These are phyloP conservation scores for Helobdella robusta DNA, from an alignment of 2,888 invertebrate genomes.

Conservation along the genomic window DNA sequence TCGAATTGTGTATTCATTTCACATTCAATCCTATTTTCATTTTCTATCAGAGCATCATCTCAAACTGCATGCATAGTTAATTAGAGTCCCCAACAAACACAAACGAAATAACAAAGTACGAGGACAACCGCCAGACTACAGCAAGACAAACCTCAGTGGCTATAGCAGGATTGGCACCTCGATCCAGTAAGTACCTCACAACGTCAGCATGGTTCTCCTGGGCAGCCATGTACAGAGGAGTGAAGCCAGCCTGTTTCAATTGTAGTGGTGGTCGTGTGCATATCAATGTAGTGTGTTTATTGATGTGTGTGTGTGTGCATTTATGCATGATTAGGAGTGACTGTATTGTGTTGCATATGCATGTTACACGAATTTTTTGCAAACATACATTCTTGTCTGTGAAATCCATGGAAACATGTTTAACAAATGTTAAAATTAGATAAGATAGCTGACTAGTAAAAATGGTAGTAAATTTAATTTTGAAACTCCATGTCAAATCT, in stretches of 20 bases:
- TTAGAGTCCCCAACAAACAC: too few species aligned
- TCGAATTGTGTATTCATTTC: too few species aligned
- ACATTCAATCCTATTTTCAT: too few species aligned
- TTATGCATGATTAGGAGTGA: conserved; percentile 7
- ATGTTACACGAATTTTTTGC: too few species aligned
- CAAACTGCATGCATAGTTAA: too few species aligned
- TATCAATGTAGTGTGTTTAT: not conserved
- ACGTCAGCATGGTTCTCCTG: conserved; percentile 53
- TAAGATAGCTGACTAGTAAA: not conserved
- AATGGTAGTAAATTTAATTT: not conserved
- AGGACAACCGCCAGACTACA: too few species aligned
- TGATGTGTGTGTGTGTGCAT: not conserved
- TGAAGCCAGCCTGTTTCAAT: conserved; percentile 74
- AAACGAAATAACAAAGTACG: too few species aligned
- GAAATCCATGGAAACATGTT: too few species aligned
- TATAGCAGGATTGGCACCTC: conserved; percentile 93
- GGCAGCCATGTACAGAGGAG: conserved; percentile 97
- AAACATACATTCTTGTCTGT: too few species aligned
- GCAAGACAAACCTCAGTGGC: conserved; percentile 88
- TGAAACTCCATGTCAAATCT: not conserved
- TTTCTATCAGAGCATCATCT: too few species aligned
- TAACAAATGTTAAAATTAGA: not conserved
- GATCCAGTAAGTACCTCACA: conserved; percentile 80
- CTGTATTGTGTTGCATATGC: too few species aligned
- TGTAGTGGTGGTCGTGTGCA: not conserved